phyloP scores from a whole-genome alignment of 2,113 vertebrate species.

The Cynopterus brachyotis region DNA sequence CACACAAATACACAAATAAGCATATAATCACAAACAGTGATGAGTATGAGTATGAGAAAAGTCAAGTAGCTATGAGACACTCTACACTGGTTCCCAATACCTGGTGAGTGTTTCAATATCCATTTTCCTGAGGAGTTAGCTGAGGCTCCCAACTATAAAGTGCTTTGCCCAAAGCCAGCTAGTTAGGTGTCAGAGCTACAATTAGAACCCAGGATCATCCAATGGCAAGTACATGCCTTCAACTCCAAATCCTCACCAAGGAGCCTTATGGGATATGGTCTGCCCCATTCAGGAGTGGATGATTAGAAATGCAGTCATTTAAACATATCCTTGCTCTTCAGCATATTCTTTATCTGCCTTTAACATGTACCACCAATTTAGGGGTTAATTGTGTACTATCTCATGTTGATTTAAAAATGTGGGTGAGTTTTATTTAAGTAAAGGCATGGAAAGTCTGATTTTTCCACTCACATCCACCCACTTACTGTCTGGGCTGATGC shows the following conservation, averaged over 20 bases:
- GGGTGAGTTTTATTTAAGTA: background rate
- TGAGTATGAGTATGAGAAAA: background rate
- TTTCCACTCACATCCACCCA: background rate
- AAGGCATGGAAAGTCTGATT: conserved; percentile 1
- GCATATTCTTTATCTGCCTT: background rate
- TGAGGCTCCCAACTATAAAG: background rate
- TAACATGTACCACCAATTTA: background rate
- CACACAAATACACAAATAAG: background rate
- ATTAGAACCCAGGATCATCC: background rate
- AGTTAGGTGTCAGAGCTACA: background rate
- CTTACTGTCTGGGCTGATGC: background rate
- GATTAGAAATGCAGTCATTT: background rate
- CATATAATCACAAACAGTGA: background rate
- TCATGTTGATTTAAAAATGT: background rate
- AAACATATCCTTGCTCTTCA: background rate
- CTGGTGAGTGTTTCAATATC: background rate
- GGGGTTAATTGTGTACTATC: background rate
- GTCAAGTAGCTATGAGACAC: background rate
- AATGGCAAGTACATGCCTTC: background rate
- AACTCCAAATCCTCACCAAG: background rate
- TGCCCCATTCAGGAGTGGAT: background rate
- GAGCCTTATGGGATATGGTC: background rate
- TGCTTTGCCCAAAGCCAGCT: background rate
- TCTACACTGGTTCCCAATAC: background rate
- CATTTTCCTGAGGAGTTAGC: background rate